These are phyloP conservation scores for Eleutherodactylus coqui DNA, from an alignment of 2,797 vertebrate species.

Conservation along the genomic window DNA sequence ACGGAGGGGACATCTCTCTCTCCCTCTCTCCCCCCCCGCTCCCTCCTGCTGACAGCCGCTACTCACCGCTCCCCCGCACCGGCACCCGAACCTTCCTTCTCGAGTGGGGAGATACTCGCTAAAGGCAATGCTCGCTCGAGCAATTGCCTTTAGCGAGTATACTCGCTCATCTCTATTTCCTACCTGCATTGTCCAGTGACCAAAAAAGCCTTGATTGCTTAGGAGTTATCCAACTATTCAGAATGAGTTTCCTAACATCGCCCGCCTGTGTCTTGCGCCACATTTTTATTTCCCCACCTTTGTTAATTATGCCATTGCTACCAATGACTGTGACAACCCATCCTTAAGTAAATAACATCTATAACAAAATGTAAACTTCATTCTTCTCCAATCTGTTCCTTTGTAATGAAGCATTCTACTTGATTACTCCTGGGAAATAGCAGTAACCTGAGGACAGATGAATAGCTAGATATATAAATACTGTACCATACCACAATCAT, in stretches of 20 bases:
- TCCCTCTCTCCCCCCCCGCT: too few species aligned
- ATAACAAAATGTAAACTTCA: slow-evolving; percentile 1
- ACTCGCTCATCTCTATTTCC: too few species aligned
- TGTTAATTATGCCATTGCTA: background rate
- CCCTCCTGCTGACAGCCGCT: too few species aligned
- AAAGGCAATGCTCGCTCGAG: too few species aligned
- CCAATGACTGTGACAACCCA: slow-evolving; percentile 1
- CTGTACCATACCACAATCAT: background rate
- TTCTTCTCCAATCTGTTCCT: slow-evolving; percentile 29
- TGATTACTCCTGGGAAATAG: slow-evolving; percentile 37
- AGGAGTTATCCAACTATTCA: background rate
- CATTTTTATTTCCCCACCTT: background rate
- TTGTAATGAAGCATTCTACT: slow-evolving; percentile 29
- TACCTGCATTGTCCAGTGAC: background rate
- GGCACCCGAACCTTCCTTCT: too few species aligned
- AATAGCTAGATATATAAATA: slow-evolving; percentile 32
- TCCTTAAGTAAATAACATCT: background rate
- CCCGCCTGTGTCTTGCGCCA: background rate
- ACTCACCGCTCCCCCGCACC: too few species aligned
- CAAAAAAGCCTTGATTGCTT: background rate
- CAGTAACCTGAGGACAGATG: slow-evolving; percentile 22
- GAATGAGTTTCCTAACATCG: background rate
- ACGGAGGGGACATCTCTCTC: too few species aligned
- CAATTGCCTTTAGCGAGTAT: too few species aligned
- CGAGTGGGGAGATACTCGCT: too few species aligned